Base-by-base conservation (phyloP, 2,113 vertebrate species). In the Atlantisia rogersi region DNA sequence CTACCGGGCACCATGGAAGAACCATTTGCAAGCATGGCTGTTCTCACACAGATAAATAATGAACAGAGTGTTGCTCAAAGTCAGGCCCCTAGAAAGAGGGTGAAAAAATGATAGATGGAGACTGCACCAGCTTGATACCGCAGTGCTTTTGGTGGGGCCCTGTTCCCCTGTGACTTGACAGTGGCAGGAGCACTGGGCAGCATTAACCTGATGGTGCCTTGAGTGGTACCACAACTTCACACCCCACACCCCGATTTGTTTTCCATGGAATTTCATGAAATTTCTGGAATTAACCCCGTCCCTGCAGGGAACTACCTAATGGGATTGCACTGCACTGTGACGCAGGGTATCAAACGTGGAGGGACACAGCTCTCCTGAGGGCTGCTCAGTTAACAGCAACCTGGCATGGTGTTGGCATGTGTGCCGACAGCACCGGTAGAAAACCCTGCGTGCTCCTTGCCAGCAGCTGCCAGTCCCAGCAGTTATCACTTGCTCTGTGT, bases 261-360 rank as follows among this genome's bases (percentile, higher is more conserved):
- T 71, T 10, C 31, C 25, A 3, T 26, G 67, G 53, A 26, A 67
- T 71, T 80, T 29, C 21, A 59, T 12, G 46, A 78, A 74, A 29
- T 20, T 1, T 1, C 17, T 19, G 12, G 10, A 17, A 29, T 88
- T 68, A 58, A 48, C 14, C 42, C 37, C 0, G 0, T 6, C 21
- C 15, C 18, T 15, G 1, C 44, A 35, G 75, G 25, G 13, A 71
- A 7, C 5, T 25, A 46, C 35, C 26, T 9, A 15, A 42, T 0
- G 6, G 48, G 32, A 20, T 59, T 4, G 14, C 29, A 20, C 39
- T 53, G 25, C 12, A 26, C 29, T 11, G 12, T 8, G 63, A 29
- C 0, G 0, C 16, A 32, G 31, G 18, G 26, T 15, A 42, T 26
- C 68, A 84, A 17, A 6, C 20, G 35, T 0, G 0, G 10, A 28